Conservation (phyloP, 2,113 vertebrate genomes). For the Thermophis baileyi region DNA sequence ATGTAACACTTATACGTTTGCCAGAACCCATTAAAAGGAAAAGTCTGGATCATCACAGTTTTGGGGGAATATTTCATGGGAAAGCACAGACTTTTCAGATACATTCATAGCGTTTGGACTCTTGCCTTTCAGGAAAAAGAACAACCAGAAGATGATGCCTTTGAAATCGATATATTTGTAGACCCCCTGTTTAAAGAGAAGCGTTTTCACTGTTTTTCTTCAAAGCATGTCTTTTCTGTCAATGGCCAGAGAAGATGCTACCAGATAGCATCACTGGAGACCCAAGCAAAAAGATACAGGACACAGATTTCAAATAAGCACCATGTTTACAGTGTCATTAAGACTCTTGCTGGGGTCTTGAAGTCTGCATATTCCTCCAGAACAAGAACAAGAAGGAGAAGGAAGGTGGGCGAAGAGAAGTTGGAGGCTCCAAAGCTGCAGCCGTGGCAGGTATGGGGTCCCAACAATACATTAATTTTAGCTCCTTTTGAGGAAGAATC, state of each 20-base stretch:
- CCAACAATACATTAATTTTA: too few species aligned
- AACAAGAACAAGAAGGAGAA: background rate
- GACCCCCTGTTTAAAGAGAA: background rate
- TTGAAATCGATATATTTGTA: background rate
- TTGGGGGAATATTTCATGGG: background rate
- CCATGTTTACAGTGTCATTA: background rate
- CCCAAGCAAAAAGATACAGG: background rate
- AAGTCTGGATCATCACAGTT: background rate
- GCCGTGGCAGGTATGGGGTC: background rate
- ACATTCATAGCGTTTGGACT: background rate
- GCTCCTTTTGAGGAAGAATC: too few species aligned
- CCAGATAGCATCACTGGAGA: background rate
- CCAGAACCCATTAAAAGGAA: background rate
- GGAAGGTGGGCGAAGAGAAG: background rate
- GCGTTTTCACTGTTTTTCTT: background rate
- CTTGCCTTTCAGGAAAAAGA: background rate
- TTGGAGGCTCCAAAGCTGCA: background rate
- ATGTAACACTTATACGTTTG: background rate
- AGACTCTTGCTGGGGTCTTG: background rate
- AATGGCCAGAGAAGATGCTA: background rate
- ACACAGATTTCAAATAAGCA: background rate
- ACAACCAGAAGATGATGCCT: background rate
- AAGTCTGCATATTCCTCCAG: background rate
- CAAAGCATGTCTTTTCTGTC: background rate
- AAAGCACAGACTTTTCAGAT: background rate